Evolutionary conservation across 2,888 invertebrate genomes (phyloP).

Genomic region (Ophraella communa): DNA sequence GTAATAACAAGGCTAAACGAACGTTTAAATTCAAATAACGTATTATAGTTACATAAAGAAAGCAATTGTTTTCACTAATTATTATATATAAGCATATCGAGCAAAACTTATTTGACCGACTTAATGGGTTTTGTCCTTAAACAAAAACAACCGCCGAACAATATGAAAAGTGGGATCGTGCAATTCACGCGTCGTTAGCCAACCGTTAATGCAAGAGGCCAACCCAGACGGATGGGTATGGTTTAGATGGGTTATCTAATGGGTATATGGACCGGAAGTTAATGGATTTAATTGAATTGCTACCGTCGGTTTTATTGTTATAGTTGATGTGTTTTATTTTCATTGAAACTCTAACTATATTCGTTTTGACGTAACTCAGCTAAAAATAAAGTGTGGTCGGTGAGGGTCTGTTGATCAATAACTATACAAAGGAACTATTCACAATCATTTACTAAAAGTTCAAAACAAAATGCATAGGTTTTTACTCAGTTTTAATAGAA

Average conservation of each 20-base stretch:
- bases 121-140: neutral
- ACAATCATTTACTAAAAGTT: neutral
- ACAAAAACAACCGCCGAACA: neutral
- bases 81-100: neutral
- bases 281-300: constrained; percentile 30
- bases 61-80: neutral
- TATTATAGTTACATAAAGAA: neutral
- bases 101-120: neutral
- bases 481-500: neutral
- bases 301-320: constrained; percentile 1
- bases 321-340: neutral
- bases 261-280: constrained; percentile 40
- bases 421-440: neutral
- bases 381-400: neutral
- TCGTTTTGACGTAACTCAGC: neutral
- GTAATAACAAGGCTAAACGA: no score
- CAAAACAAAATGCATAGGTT: neutral
- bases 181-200: constrained; percentile 46
- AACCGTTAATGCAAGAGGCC: constrained; percentile 46
- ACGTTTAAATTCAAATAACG: neutral
- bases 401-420: neutral
- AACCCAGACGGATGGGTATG: constrained; percentile 40
- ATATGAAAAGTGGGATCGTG: constrained; percentile 43
- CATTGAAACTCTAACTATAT: constrained; percentile 1
- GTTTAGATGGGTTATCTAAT: constrained; percentile 25